Conservation (phyloP, 2,113 vertebrate genomes). For the Onychorhynchus coronatus region DNA sequence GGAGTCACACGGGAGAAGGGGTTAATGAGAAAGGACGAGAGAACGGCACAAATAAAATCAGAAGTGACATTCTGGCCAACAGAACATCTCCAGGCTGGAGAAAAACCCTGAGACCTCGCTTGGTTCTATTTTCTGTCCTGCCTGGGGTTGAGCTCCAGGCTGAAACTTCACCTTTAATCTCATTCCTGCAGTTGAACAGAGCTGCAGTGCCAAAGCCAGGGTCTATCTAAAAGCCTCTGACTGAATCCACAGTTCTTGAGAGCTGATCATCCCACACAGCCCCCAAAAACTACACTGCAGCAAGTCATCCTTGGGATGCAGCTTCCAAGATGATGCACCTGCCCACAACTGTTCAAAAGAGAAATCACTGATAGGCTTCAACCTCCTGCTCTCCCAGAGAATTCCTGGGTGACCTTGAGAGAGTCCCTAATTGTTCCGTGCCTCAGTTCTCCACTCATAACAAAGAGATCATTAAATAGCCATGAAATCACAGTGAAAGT, state of each 20-base stretch:
- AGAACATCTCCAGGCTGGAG: slow-evolving; percentile 45
- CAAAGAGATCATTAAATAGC: slow-evolving; percentile 31
- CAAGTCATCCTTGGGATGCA: not conserved
- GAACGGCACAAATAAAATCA: slow-evolving; percentile 21
- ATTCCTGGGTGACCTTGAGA: slow-evolving; percentile 12
- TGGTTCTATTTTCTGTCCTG: slow-evolving; percentile 63
- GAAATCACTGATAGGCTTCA: not conserved
- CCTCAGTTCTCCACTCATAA: slow-evolving; percentile 9
- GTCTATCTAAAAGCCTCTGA: not conserved
- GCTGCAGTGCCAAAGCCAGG: not conserved
- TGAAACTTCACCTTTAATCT: slow-evolving; percentile 50
- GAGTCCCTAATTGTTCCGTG: not conserved
- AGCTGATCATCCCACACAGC: not conserved
- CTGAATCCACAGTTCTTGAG: not conserved
- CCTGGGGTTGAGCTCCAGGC: slow-evolving; percentile 41
- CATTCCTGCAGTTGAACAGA: not conserved
- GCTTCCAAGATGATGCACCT: not conserved
- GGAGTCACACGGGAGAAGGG: not conserved
- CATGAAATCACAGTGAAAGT: slow-evolving; percentile 17
- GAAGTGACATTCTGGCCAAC: slow-evolving; percentile 31
- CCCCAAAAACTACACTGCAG: not conserved
- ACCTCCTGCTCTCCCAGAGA: not conserved
- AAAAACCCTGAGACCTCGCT: slow-evolving; percentile 42
- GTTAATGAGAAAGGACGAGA: slow-evolving; percentile 49
- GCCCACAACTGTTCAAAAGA: not conserved